phyloP scores from a whole-genome alignment of 2,797 vertebrate genomes.

The Spheniscus humboldti region DNA sequence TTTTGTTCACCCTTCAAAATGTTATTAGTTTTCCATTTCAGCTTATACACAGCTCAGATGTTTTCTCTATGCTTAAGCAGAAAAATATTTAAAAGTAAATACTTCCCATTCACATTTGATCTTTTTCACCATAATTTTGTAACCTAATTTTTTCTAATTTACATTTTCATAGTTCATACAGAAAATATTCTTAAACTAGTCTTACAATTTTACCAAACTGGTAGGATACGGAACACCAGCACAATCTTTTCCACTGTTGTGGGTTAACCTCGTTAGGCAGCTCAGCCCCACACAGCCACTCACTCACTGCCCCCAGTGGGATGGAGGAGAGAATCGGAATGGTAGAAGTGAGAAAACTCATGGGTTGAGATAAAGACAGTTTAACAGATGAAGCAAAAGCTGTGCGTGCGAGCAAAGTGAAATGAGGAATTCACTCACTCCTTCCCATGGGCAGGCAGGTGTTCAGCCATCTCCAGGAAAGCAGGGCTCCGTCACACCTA shows the following conservation, averaged over 20 bases:
- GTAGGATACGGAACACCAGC: background rate
- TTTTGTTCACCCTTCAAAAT: background rate
- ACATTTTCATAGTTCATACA: background rate
- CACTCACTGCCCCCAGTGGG: rapidly evolving
- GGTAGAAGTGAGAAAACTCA: background rate
- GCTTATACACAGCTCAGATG: background rate
- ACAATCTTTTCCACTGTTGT: background rate
- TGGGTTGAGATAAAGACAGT: background rate
- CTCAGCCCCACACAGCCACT: background rate
- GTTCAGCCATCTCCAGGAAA: background rate
- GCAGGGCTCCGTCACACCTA: background rate
- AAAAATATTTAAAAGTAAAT: background rate
- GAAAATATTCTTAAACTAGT: background rate
- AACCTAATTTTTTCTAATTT: background rate
- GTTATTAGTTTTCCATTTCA: background rate
- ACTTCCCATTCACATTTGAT: background rate
- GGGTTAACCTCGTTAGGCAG: background rate
- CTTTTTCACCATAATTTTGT: background rate
- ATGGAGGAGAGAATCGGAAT: background rate
- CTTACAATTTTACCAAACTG: background rate
- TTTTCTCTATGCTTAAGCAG: background rate
- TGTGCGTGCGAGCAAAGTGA: background rate
- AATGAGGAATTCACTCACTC: background rate
- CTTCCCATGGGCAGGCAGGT: background rate
- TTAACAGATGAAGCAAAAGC: background rate